Conservation (phyloP, 2,113 vertebrate genomes). For the Petrocephalus microphthalmus region DNA sequence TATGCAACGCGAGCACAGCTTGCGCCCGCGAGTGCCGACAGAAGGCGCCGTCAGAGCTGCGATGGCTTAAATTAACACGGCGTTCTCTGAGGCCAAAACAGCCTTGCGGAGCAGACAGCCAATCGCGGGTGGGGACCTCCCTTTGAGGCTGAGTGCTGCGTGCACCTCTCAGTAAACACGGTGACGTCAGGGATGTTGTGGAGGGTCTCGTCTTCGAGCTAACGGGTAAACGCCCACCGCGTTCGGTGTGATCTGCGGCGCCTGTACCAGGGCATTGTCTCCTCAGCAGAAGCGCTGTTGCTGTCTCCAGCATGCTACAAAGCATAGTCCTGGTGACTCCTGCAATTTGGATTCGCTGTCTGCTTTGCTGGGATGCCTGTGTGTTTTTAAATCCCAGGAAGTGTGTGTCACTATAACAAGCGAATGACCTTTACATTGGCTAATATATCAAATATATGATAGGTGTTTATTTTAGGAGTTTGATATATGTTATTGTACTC, state of each 20-base stretch:
- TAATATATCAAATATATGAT: neutral
- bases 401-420: neutral
- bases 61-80: neutral
- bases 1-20: neutral
- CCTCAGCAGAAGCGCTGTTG: neutral
- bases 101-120: neutral
- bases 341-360: neutral
- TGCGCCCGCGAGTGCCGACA: neutral
- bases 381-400: neutral
- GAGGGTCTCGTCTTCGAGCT: neutral
- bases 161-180: neutral
- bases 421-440: neutral
- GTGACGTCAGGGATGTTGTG: neutral
- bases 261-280: neutral
- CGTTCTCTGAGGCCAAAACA: neutral
- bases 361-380: neutral
- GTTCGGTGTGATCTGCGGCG: neutral
- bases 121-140: neutral
- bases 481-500: neutral
- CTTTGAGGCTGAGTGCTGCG: neutral
- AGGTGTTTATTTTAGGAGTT: conserved; percentile 1
- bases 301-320: neutral
- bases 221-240: neutral
- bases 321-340: neutral
- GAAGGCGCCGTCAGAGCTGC: neutral